These are phyloP conservation scores for Peromyscus aztecus DNA, from an alignment of 2,797 vertebrate genomes.

Conservation along the genomic window DNA sequence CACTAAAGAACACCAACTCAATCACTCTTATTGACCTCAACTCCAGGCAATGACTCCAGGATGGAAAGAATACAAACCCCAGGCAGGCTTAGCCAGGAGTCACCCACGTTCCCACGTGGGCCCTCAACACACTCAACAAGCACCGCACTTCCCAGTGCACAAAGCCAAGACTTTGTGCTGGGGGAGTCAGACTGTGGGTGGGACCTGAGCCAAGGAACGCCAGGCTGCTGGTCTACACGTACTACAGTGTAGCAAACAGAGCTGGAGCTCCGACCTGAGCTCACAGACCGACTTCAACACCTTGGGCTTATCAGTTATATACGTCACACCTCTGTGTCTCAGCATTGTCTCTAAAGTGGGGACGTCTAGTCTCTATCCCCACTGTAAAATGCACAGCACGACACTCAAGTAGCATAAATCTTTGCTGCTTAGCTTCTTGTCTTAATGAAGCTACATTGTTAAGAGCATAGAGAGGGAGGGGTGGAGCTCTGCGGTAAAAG, in stretches of 20 bases:
- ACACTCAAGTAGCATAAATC: background rate
- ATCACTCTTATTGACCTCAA: background rate
- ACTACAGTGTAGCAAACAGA: background rate
- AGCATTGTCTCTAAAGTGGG: background rate
- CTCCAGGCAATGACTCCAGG: background rate
- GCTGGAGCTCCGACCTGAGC: background rate
- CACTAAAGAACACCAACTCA: slow-evolving; percentile 58
- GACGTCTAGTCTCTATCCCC: background rate
- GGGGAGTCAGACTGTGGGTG: background rate
- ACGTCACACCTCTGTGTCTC: background rate
- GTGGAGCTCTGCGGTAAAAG: background rate
- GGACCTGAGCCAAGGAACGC: background rate
- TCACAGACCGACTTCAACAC: background rate
- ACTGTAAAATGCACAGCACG: background rate
- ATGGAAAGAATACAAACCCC: background rate
- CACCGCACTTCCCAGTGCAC: background rate
- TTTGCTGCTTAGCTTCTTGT: background rate
- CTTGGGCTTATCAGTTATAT: background rate
- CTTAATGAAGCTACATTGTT: background rate
- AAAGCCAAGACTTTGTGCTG: background rate
- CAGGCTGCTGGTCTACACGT: background rate
- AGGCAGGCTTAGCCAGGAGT: background rate
- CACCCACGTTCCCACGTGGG: background rate
- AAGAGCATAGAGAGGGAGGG: background rate
- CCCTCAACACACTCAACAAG: background rate